Base-by-base conservation (phyloP, 2,113 vertebrate species). In the Atrichornis clamosus region DNA sequence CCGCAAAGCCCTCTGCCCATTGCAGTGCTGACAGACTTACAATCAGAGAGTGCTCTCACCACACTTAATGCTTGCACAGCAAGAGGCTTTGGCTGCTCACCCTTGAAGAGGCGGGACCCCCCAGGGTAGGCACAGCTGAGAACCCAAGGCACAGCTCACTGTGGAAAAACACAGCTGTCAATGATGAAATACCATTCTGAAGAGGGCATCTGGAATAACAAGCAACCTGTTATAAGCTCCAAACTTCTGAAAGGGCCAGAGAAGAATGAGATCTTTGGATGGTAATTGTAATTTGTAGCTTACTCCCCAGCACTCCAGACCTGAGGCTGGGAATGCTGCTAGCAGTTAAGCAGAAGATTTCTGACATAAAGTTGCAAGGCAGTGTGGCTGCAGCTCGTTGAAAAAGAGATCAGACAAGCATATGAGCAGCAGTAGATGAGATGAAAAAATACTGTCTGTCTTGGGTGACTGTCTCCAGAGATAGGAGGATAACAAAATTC, bases 31-130 rank as follows among this genome's bases (percentile, higher is more conserved):
- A 15, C 5, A 73, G 58, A 32, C 8, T 10, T 5, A 3, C 0
- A 52, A 37, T 7, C 67, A 73, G 41, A 91, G 68, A 49, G 10
- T 3, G 0, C 19, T 67, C 28, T 30, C 32, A 37, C n/a, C 3
- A 47, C 18, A 35, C 15, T 4, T 35, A 22, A 2, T 13, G 11
- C 33, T 20, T 15, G 39, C 44, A 50, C 27, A 76, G n/a, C 62
- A 47, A 35, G 15, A 28, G 2, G 22, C 15, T 89, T n/a, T n/a
- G 46, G 28, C 32, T 39, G 24, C 4, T 3, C 9, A 9, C 4
- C 7, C 6, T 21, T 2, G 3, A 58, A 28, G n/a, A 53, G 10
- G 3, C 1, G 0, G 18, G 15, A 2, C 3, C 22, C 22, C 22
- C 12, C 6, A 0, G 37, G 26, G 19, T 4, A 58, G 39, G 73